These are phyloP conservation scores for Sarcophaga variegata DNA, from an alignment of 2,888 invertebrate species.

Conservation along the genomic window DNA sequence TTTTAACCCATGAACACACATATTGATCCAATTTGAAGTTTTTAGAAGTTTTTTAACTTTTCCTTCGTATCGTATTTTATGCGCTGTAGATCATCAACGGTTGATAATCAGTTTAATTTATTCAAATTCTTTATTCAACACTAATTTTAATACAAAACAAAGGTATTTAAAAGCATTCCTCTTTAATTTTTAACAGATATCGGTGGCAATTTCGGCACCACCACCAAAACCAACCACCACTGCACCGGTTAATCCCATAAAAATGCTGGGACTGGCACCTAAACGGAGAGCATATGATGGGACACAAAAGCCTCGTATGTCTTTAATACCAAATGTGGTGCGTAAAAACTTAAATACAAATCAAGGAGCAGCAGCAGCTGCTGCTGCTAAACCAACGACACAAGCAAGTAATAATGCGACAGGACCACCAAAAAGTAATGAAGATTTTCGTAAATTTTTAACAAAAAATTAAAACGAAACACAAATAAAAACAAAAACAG, in stretches of 20 bases:
- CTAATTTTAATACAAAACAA: background rate
- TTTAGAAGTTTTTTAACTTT: too few relatives aligned
- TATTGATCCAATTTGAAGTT: too few relatives aligned
- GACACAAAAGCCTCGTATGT: slow-evolving; percentile 75
- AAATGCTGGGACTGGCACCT: slow-evolving; percentile 72
- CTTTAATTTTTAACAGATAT: slow-evolving; percentile 72
- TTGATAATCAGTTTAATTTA: too few relatives aligned
- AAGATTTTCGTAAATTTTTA: slow-evolving; percentile 79
- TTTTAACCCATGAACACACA: too few relatives aligned
- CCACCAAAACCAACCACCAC: slow-evolving; percentile 80
- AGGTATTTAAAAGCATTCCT: background rate
- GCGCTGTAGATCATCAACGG: too few relatives aligned
- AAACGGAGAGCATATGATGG: slow-evolving; percentile 73
- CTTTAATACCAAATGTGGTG: slow-evolving; percentile 74
- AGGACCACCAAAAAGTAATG: slow-evolving; percentile 76
- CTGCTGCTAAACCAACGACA: slow-evolving; percentile 16
- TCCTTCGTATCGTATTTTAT: too few relatives aligned
- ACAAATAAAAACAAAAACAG: slow-evolving; percentile 22
- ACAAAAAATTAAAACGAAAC: slow-evolving; percentile 58
- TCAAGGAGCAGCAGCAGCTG: background rate
- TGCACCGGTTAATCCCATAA: slow-evolving; percentile 58
- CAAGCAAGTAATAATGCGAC: slow-evolving; percentile 45
- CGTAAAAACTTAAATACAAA: slow-evolving; percentile 71
- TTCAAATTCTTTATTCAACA: too few relatives aligned
- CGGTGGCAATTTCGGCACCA: slow-evolving; percentile 84